Percentiles rank a stretch among this genome's conserved stretches.
Conservation (phyloP, 2,888 invertebrate genomes). For the Congeria kusceri region DNA sequence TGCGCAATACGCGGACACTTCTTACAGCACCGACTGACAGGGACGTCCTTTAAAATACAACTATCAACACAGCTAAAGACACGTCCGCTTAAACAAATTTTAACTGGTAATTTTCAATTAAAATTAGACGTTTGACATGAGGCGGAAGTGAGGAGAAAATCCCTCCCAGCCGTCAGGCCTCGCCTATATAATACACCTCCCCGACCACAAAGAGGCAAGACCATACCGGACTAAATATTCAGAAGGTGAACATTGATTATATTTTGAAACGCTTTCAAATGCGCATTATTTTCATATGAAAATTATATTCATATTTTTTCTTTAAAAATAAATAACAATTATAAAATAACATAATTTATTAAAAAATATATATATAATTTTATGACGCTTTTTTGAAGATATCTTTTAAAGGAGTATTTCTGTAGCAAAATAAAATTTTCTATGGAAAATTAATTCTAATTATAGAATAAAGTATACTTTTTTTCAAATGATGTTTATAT, state of each 20-base stretch:
- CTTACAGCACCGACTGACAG: background rate
- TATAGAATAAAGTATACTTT: no score
- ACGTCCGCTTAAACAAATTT: slow-evolving; percentile 38
- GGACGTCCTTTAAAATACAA: background rate
- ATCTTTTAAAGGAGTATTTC: no score
- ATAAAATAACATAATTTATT: no score
- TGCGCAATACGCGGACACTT: no score
- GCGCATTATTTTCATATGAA: background rate
- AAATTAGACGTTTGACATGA: slow-evolving; percentile 41
- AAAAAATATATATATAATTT: no score
- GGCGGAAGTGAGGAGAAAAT: slow-evolving; percentile 42
- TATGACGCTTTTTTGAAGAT: no score
- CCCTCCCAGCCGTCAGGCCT: slow-evolving; percentile 8
- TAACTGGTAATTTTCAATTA: slow-evolving; percentile 5
- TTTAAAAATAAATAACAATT: no score
- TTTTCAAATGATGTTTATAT: no score
- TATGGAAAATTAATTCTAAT: no score
- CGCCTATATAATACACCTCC: slow-evolving; percentile 24
- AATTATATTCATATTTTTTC: background rate
- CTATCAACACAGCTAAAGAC: slow-evolving; percentile 40
- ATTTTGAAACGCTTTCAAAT: slow-evolving; percentile 2
- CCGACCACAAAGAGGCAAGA: background rate
- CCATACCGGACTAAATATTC: background rate
- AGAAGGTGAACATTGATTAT: slow-evolving; percentile 5
- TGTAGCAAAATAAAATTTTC: no score